Evolutionary conservation across 2,797 vertebrate species (phyloP), one percentile per base, ranked within the genome.

Genomic region (Pyrocephalus nanus): DNA sequence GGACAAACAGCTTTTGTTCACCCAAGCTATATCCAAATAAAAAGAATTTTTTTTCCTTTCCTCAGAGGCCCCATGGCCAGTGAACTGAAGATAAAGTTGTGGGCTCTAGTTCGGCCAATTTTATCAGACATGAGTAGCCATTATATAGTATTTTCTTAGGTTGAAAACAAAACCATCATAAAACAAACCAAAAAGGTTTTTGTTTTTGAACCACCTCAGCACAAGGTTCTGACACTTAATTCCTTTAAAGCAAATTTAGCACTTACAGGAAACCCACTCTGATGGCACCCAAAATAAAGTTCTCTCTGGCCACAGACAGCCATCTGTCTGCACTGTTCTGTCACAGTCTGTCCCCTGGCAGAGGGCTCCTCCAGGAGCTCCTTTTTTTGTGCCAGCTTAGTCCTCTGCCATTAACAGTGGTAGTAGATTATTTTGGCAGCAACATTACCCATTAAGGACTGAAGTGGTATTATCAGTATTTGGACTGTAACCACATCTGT

Each of bases 401-500:
- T 70, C 64, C 55, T 74, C 58, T 64, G 43, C 47, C 69, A 77
- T 19, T 75, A 71, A 23, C 8, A 58, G 40, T 18, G 51, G 10
- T 6, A 67, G 50, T 26, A 60, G 65, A 64, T 69, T 92, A 53
- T 65, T 89, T 20, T 92, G 79, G 70, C 32, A 57, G 57, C 25
- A 48, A 26, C 23, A 30, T 72, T 36, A 79, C 11, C 65, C 66
- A 70, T 58, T 54, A 88, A 77, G 40, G 48, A 58, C 47, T 62
- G 61, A 82, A 88, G 15, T 58, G 91, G 77, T 79, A 70, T 17
- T 82, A 94, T 92, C 92, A 55, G 84, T 74, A 77, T 74, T 87
- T 74, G 78, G 69, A 88, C 62, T 86, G 50, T 69, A 92, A 92
- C 65, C 61, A 36, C 85, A 94, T 86, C 57, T 91, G 29, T 65